Percentiles rank a stretch among this genome's conserved stretches.
phyloP scores from a whole-genome alignment of 2,888 invertebrate genomes.

The Eurytoma adleriae region DNA sequence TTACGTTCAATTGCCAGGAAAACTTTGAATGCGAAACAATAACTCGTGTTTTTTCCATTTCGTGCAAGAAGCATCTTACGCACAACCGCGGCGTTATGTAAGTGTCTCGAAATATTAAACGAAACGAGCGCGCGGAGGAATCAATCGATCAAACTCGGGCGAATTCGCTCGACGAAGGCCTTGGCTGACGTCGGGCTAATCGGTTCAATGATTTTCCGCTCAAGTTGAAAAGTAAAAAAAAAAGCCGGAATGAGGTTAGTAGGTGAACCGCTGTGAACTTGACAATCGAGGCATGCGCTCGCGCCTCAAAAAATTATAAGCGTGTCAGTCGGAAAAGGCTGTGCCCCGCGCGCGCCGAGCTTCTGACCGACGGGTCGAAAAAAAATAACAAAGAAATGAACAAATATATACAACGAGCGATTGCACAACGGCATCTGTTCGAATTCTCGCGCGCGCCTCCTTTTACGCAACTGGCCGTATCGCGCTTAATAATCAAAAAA shows the following conservation, averaged over 20 bases:
- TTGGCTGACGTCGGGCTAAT: slow-evolving; percentile 34
- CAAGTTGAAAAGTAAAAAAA: slow-evolving; percentile 38
- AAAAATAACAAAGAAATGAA: background rate
- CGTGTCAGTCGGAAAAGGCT: slow-evolving; percentile 13
- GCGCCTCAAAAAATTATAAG: slow-evolving; percentile 14
- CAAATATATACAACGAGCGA: too few species aligned
- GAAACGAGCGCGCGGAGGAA: slow-evolving; percentile 5
- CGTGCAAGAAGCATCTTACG: too few species aligned
- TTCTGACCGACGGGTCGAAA: background rate
- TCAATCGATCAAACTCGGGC: slow-evolving; percentile 28
- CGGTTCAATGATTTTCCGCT: slow-evolving; percentile 50
- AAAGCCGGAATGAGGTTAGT: slow-evolving; percentile 47
- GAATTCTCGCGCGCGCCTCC: background rate
- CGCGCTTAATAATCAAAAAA: too few species aligned
- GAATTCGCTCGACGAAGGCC: slow-evolving; percentile 20
- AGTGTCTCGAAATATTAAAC: slow-evolving; percentile 4
- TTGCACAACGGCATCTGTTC: background rate
- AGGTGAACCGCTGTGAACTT: slow-evolving; percentile 49
- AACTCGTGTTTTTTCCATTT: too few species aligned
- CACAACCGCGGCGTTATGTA: background rate
- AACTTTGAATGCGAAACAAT: too few species aligned
- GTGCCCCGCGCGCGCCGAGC: too few species aligned
- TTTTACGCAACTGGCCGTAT: background rate
- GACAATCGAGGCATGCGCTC: slow-evolving; percentile 36
- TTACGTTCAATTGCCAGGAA: too few species aligned